Conservation (phyloP, 2,113 vertebrate species). For the Chionomys nivalis region DNA sequence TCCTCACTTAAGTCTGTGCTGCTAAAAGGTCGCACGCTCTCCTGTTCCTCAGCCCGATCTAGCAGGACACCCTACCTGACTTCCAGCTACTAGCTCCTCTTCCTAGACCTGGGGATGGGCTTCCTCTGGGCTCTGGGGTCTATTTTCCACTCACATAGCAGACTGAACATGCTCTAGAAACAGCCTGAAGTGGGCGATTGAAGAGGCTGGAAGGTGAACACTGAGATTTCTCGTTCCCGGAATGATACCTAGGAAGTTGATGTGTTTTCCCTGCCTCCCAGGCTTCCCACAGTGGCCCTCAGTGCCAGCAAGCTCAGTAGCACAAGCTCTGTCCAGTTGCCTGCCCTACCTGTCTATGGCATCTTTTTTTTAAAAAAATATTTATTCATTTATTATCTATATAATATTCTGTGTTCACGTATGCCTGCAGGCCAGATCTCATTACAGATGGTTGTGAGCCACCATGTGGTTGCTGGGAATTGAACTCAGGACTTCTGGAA, state of each 20-base stretch:
- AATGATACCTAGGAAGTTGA: too few species aligned
- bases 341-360: neutral
- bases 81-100: neutral
- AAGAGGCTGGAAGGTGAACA: neutral
- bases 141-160: neutral
- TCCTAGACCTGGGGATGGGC: neutral
- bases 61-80: neutral
- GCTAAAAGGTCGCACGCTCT: rapidly evolving
- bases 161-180: neutral
- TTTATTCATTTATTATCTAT: too few species aligned
- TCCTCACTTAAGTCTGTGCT: too few species aligned
- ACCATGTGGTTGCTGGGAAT: too few species aligned
- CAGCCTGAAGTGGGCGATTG: neutral
- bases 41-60: neutral
- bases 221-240: rapidly evolving
- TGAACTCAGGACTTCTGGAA: too few species aligned
- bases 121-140: neutral
- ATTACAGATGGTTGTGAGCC: too few species aligned
- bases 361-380: too few species aligned
- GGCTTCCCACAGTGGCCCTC: neutral
- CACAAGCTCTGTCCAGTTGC: neutral
- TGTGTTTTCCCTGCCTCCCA: rapidly evolving
- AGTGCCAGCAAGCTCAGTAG: neutral
- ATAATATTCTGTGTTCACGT: too few species aligned
- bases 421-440: too few species aligned